Evolutionary conservation across 2,113 vertebrate genomes (phyloP).

Genomic region (Gasterosteus nipponicus): DNA sequence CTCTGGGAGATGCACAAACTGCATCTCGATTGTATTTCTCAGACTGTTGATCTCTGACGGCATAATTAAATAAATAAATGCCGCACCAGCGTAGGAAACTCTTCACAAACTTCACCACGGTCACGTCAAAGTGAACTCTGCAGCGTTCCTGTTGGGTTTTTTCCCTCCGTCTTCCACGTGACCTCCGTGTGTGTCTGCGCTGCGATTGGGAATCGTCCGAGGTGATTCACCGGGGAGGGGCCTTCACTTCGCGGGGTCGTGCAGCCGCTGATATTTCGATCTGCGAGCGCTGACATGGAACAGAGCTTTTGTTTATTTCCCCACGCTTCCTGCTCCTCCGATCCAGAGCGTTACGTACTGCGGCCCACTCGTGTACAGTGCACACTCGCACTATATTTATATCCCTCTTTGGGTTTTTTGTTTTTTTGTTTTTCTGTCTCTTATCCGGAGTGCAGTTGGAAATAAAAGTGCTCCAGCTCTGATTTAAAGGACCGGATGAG

Average conservation of each 20-base stretch:
- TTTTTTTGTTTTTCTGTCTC: background rate
- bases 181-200: too few relatives aligned
- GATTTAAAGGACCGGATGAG: background rate
- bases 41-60: background rate
- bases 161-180: too few relatives aligned
- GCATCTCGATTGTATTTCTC: background rate
- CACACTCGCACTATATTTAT: conserved; percentile 29
- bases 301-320: conserved; percentile 34
- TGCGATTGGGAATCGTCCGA: background rate
- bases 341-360: conserved; percentile 2
- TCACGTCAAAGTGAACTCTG: too few relatives aligned
- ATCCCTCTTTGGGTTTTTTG: background rate
- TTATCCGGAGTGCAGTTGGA: background rate
- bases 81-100: too few relatives aligned
- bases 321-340: conserved; percentile 22
- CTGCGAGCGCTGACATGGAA: conserved; percentile 5
- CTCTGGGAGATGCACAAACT: too few relatives aligned
- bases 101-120: too few relatives aligned
- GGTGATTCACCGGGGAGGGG: conserved; percentile 30
- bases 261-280: conserved; percentile 32
- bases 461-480: background rate
- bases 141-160: too few relatives aligned
- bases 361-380: conserved; percentile 2
- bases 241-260: background rate
- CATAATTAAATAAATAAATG: too few relatives aligned